Evolutionary conservation across 2,113 vertebrate genomes (phyloP).

Genomic region (Hemicordylus capensis): DNA sequence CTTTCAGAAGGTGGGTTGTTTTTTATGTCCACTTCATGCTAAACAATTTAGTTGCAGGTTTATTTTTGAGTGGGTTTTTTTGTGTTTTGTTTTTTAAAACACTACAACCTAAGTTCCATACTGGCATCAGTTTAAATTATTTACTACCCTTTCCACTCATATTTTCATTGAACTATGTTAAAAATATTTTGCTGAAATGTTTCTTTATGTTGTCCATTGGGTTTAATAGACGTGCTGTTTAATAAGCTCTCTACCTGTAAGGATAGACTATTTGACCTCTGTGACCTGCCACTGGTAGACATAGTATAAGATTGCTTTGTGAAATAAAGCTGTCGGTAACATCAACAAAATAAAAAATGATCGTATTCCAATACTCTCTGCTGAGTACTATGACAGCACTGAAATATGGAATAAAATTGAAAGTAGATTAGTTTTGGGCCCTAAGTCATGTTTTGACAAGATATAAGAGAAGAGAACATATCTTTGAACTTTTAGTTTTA

Average conservation of each 20-base stretch:
- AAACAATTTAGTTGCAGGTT: constrained; percentile 58
- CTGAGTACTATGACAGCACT: constrained; percentile 88
- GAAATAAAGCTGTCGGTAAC: constrained; percentile 99
- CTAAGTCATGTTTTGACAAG: constrained; percentile 96
- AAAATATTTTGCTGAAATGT: constrained; percentile 76
- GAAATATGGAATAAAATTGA: constrained; percentile 98
- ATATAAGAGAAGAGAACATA: constrained; percentile 80
- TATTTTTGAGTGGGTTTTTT: constrained; percentile 60
- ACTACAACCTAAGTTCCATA: constrained; percentile 49
- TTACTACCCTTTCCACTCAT: constrained; percentile 68
- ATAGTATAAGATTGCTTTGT: constrained; percentile 96
- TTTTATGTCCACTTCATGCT: constrained; percentile 25
- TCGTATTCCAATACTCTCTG: constrained; percentile 85
- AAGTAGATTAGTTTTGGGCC: constrained; percentile 96
- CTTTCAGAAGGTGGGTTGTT: constrained; percentile 19
- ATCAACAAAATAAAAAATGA: constrained; percentile 95
- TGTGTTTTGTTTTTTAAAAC: constrained; percentile 48
- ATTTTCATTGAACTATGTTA: constrained; percentile 75
- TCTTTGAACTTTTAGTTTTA: constrained; percentile 85
- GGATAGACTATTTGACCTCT: constrained; percentile 88
- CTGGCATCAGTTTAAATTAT: constrained; percentile 66
- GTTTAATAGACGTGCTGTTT: constrained; percentile 78
- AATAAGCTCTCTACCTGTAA: constrained; percentile 84
- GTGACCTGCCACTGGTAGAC: constrained; percentile 89
- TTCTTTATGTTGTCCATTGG: constrained; percentile 80